Evolutionary conservation across 2,888 invertebrate genomes (phyloP).

Genomic region (Emmelina monodactyla): DNA sequence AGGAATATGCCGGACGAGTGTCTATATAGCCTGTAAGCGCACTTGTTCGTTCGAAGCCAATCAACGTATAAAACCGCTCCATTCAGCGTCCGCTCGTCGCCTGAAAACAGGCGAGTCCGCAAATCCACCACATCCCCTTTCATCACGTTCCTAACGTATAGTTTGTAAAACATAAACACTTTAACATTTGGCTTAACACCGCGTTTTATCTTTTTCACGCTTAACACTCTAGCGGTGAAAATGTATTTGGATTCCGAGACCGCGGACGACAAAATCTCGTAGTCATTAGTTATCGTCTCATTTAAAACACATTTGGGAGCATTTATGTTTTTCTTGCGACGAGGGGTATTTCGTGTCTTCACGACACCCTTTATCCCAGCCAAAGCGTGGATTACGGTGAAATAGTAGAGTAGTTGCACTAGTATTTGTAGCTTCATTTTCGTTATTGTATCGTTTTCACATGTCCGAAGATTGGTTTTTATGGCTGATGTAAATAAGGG

Average conservation of each 20-base stretch:
- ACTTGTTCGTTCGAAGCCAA: conserved; percentile 55
- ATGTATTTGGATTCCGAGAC: conserved; percentile 63
- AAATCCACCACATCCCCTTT: conserved; percentile 51
- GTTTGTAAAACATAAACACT: conserved; percentile 55
- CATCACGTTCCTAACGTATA: conserved; percentile 51
- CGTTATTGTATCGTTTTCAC: conserved; percentile 21
- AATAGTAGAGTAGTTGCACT: conserved; percentile 42
- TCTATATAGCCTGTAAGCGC: conserved; percentile 54
- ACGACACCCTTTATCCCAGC: conserved; percentile 41
- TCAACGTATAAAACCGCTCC: conserved; percentile 54
- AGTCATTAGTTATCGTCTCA: conserved; percentile 64
- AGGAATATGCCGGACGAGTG: conserved; percentile 60
- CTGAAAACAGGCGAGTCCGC: conserved; percentile 45
- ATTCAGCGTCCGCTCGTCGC: conserved; percentile 46
- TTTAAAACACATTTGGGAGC: conserved; percentile 58
- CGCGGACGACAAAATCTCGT: conserved; percentile 61
- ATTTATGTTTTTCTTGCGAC: conserved; percentile 54
- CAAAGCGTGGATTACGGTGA: conserved; percentile 40
- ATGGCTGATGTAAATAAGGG: conserved; percentile 27
- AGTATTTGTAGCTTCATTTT: conserved; percentile 51
- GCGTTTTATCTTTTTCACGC: conserved; percentile 56
- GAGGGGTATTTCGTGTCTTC: conserved; percentile 46
- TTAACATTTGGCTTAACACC: conserved; percentile 38
- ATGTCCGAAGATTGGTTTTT: conserved; percentile 24
- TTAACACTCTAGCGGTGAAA: conserved; percentile 57